Percentiles rank a stretch among this genome's conserved stretches.
These are phyloP conservation scores for Lepilemur septentrionalis DNA, from an alignment of 2,797 vertebrate species.

Conservation along the genomic window DNA sequence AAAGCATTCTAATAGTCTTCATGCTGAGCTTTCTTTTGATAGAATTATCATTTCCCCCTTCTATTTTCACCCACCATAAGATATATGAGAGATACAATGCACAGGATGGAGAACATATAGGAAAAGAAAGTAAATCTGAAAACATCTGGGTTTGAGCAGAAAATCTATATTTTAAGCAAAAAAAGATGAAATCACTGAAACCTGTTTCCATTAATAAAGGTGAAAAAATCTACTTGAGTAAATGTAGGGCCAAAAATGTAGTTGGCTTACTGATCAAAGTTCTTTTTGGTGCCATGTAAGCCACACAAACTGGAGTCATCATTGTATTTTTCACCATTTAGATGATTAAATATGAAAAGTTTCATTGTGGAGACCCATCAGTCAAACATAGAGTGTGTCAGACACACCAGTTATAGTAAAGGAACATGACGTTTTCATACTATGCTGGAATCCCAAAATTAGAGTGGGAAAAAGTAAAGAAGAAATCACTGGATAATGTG, in stretches of 20 bases:
- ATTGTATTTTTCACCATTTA: not conserved
- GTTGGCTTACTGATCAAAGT: not conserved
- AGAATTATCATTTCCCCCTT: not conserved
- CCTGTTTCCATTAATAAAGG: not conserved
- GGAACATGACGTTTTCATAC: not conserved
- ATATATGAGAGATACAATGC: not conserved
- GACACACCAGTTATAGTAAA: not conserved
- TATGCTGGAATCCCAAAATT: not conserved
- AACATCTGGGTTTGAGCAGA: not conserved
- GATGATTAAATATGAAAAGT: not conserved
- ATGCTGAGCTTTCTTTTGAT: not conserved
- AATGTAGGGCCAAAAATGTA: not conserved
- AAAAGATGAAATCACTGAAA: not conserved
- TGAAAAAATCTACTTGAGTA: not conserved
- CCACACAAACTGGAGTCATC: not conserved
- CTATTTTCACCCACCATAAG: not conserved
- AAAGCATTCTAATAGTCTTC: not conserved
- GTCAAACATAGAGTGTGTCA: not conserved
- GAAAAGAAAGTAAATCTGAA: not conserved
- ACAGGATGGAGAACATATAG: not conserved
- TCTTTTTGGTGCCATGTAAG: not conserved
- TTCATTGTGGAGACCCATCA: not conserved
- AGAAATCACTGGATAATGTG: not conserved
- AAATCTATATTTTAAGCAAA: conserved; percentile 7
- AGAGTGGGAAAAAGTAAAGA: not conserved